Evolutionary conservation across 1,140 invertebrate species (phyloP).

Genomic region (Orius laevigatus): DNA sequence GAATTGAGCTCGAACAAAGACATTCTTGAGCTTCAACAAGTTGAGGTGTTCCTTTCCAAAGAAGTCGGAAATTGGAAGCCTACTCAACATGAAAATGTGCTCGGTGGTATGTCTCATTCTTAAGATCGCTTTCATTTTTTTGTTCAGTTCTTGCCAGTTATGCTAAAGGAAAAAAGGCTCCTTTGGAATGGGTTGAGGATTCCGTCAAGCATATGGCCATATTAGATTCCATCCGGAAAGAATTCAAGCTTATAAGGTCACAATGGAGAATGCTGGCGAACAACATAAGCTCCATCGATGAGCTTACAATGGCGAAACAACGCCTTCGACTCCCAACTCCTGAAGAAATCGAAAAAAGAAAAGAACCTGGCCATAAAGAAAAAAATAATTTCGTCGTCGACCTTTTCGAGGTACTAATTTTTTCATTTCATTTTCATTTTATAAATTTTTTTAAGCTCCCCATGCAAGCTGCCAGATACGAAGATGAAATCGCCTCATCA

Average conservation of each 20-base stretch:
- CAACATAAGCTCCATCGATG: constrained; percentile 40
- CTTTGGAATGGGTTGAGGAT: constrained; percentile 29
- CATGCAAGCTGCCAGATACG: constrained; percentile 12
- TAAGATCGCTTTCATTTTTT: constrained; percentile 16
- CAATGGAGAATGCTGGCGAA: constrained; percentile 42
- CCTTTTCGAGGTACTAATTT: constrained; percentile 28
- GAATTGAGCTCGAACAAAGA: constrained; percentile 4
- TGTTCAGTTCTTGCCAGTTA: constrained; percentile 21
- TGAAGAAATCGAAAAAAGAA: constrained; percentile 25
- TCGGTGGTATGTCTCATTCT: constrained; percentile 29
- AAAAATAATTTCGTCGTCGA: constrained; percentile 31
- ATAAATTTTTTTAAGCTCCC: neutral
- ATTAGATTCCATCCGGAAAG: constrained; percentile 43
- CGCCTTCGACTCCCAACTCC: constrained; percentile 36
- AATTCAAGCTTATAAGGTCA: constrained; percentile 44
- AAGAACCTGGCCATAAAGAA: constrained; percentile 17
- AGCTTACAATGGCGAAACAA: constrained; percentile 56
- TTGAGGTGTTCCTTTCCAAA: constrained; percentile 1
- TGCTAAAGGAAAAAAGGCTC: constrained; percentile 21
- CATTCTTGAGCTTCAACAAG: constrained; percentile 7
- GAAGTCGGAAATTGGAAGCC: constrained; percentile 31
- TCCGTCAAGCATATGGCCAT: constrained; percentile 37
- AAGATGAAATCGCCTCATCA: constrained; percentile 24
- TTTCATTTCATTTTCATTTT: neutral
- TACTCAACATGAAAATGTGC: constrained; percentile 34